These are phyloP conservation scores for Orycteropus afer DNA, from an alignment of 2,113 vertebrate genomes.

Conservation along the genomic window DNA sequence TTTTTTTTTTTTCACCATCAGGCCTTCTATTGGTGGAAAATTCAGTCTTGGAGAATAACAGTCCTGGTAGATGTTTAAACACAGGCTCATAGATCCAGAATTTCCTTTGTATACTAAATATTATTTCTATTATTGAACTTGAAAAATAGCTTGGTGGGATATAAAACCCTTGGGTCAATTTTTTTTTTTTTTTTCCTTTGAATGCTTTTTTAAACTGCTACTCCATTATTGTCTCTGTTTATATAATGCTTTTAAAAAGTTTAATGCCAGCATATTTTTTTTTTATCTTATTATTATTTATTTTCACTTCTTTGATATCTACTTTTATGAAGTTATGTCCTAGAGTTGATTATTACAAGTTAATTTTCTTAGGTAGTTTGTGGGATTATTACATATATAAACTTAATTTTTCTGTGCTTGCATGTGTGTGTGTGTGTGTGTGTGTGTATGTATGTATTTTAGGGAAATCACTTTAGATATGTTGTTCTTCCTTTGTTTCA, in stretches of 20 bases:
- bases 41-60: neutral
- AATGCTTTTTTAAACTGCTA: neutral
- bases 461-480: neutral
- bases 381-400: neutral
- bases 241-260: neutral
- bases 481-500: neutral
- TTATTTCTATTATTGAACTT: too few species aligned
- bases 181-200: neutral
- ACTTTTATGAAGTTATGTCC: neutral
- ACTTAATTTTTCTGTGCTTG: too few species aligned
- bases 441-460: too few species aligned
- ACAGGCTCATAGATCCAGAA: too few species aligned
- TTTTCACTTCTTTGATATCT: neutral
- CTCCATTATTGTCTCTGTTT: neutral
- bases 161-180: too few species aligned
- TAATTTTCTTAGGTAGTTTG: neutral
- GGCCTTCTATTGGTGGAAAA: neutral
- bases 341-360: neutral
- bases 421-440: too few species aligned
- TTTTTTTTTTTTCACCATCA: neutral
- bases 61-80: neutral
- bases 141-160: too few species aligned
- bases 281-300: neutral
- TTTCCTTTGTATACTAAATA: too few species aligned
- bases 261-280: neutral